Base-by-base conservation (phyloP, 2,113 vertebrate species). In the Mesitornis unicolor region DNA sequence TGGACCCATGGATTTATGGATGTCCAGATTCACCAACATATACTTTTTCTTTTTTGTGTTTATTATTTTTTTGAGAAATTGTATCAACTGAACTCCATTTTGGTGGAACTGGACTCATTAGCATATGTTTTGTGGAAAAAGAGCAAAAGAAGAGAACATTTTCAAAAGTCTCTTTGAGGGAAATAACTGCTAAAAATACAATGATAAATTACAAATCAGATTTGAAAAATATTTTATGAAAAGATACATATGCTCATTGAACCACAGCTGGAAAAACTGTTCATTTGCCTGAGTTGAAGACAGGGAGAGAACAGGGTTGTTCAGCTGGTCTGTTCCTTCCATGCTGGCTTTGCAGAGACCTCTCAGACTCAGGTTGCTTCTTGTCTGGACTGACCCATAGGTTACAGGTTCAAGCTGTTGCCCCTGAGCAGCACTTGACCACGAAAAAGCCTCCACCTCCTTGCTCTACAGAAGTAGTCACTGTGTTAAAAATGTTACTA, bases 401-500 rank as follows among this genome's bases (percentile, higher is more conserved):
- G 26, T 19, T 25, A 43, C 6, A 65, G 18, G 42, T 26, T 16
- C 15, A 4, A 69, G 17, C 48, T 43, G 28, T 36, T 20, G 10
- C 15, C 20, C 7, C 8, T 2, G 28, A 54, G 13, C 16, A 92
- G 42, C 1, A 3, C 14, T 51, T 38, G n/a, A 40, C 38, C 29
- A 43, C 81, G 86, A 31, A 16, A 74, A 42, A 65, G 6, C 36
- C 53, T 71, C 6, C 2, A 26, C 43, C 33, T 81, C 54, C 8
- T 67, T 1, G 0, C 26, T 54, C 4, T 31, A 40, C 26, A 42
- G 6, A 70, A 80, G 35, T 2, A 64, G 13, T 4, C 38, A 31
- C 2, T 2, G 19, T 11, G 7, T 26, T 65, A 54, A 88, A 70
- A 76, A 16, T 7, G 13, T 15, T 77, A 53, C 36, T 51, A 1